Percentiles rank a stretch among this genome's conserved stretches.
phyloP scores from a whole-genome alignment of 1,140 invertebrate species.

The Asbolus verrucosus region DNA sequence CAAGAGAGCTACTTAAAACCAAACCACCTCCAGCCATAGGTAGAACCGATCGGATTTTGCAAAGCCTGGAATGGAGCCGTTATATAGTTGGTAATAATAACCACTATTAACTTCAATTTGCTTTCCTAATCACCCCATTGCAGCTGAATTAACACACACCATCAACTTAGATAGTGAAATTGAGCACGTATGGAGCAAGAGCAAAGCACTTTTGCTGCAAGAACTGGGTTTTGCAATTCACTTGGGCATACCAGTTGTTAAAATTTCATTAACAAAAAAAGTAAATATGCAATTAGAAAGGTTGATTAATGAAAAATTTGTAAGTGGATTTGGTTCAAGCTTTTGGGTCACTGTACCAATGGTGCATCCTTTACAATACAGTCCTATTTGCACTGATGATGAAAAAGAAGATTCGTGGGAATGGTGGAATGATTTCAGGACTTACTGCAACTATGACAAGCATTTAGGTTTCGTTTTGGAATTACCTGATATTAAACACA shows the following conservation, averaged over 20 bases:
- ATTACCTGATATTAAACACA: conserved; percentile 71
- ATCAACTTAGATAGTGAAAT: conserved; percentile 72
- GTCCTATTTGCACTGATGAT: conserved; percentile 67
- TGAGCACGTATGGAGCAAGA: conserved; percentile 73
- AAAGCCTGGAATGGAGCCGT: conserved; percentile 64
- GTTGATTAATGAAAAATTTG: conserved; percentile 75
- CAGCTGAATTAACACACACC: conserved; percentile 74
- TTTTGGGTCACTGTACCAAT: conserved; percentile 81
- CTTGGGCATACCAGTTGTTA: conserved; percentile 81
- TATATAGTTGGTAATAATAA: conserved; percentile 60
- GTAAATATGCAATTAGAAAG: conserved; percentile 80
- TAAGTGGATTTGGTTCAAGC: conserved; percentile 64
- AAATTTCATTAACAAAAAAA: conserved; percentile 75
- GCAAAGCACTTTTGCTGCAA: conserved; percentile 80
- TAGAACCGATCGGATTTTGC: conserved; percentile 65
- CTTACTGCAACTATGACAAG: conserved; percentile 79
- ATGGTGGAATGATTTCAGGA: conserved; percentile 90
- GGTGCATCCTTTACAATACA: conserved; percentile 69
- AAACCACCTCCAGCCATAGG: conserved; percentile 55
- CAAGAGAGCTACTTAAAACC: conserved; percentile 53
- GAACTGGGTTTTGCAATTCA: conserved; percentile 87
- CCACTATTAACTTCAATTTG: not conserved
- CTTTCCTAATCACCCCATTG: conserved; percentile 60
- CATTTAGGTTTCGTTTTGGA: conserved; percentile 78
- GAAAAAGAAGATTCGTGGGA: conserved; percentile 77